Conservation (phyloP, 92 coral and sea anemone species). For the Zoanthus solanderi region DNA sequence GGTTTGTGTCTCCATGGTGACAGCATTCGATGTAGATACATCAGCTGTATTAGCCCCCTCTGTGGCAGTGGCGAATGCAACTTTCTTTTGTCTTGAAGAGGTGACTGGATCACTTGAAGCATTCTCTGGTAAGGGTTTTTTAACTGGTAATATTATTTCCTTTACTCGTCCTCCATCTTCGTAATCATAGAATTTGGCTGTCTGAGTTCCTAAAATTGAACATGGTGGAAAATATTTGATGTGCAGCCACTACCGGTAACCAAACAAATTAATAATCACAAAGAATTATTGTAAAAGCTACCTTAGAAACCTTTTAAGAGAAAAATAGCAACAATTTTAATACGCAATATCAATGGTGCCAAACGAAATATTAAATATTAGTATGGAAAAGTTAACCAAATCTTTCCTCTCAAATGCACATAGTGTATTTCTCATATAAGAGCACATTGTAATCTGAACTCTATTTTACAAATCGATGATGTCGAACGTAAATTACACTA, state of each 20-base stretch:
- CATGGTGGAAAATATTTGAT: not conserved
- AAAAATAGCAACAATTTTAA: no score
- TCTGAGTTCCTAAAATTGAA: constrained; percentile 75
- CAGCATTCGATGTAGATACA: constrained; percentile 61
- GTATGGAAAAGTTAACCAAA: no score
- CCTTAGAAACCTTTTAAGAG: no score
- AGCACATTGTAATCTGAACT: no score
- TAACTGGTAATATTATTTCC: constrained; percentile 61
- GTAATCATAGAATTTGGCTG: constrained; percentile 64
- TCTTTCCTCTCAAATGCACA: no score
- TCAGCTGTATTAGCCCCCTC: constrained; percentile 78
- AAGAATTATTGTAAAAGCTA: no score
- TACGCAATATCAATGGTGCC: no score
- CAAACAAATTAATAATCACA: not conserved
- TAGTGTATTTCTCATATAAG: no score
- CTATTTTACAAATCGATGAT: no score
- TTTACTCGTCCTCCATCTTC: constrained; percentile 63
- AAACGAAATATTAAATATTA: no score
- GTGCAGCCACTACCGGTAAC: not conserved
- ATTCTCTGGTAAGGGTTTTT: constrained; percentile 32
- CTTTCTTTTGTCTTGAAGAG: constrained; percentile 54
- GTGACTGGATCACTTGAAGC: constrained; percentile 39
- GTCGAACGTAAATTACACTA: no score
- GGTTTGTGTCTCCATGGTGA: constrained; percentile 84
- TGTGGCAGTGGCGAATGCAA: constrained; percentile 75